Evolutionary conservation across 2,797 vertebrate species (phyloP).

Genomic region (Hyperoplus immaculatus): DNA sequence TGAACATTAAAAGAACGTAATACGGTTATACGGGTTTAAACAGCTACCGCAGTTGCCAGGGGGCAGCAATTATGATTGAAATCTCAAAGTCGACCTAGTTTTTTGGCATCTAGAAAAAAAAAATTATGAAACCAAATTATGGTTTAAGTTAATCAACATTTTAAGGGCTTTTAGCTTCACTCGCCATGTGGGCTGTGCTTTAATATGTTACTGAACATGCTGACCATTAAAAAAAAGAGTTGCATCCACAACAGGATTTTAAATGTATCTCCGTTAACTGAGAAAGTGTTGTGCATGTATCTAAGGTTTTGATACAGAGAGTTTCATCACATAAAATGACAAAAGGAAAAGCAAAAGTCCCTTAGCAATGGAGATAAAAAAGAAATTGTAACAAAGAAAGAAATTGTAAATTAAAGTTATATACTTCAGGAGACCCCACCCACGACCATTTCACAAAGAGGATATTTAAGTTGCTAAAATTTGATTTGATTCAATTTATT

Average conservation of each 20-base stretch:
- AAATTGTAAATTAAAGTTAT: background rate
- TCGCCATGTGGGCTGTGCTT: background rate
- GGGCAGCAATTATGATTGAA: conserved; percentile 25
- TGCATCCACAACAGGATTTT: background rate
- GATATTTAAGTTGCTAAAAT: background rate
- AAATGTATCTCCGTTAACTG: background rate
- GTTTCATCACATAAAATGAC: background rate
- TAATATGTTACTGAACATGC: background rate
- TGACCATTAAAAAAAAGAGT: background rate
- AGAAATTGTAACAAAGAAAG: background rate
- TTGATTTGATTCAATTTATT: too few relatives aligned
- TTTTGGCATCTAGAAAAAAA: conserved; percentile 13
- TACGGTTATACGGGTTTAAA: conserved; percentile 32
- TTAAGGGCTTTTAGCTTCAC: conserved; percentile 17
- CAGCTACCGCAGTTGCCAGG: conserved; percentile 26
- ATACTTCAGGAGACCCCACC: background rate
- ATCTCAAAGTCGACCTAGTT: conserved; percentile 14
- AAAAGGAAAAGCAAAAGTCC: background rate
- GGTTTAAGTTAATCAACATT: conserved; percentile 13
- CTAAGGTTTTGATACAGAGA: background rate
- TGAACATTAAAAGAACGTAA: conserved; percentile 21
- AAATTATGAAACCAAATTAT: conserved; percentile 31
- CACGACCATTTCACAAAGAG: background rate
- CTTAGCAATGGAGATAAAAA: background rate
- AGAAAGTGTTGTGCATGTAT: background rate